Conservation (phyloP, 2,888 invertebrate species). For the Osmoderma eremita region DNA sequence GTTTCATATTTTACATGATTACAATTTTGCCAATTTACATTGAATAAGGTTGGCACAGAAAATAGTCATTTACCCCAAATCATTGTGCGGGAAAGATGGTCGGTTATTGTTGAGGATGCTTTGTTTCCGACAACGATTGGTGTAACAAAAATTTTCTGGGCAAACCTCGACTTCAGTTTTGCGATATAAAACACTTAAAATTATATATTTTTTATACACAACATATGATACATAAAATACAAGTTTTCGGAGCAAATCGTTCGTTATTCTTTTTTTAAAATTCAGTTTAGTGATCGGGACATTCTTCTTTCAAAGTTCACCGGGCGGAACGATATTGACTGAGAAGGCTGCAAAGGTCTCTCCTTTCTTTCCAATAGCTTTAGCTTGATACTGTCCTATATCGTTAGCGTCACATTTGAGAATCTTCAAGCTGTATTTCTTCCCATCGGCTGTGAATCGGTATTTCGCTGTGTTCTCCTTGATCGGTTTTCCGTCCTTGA, state of each 20-base stretch:
- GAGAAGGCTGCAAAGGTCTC: constrained; percentile 88
- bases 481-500: constrained; percentile 91
- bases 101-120: constrained; percentile 50
- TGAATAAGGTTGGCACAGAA: constrained; percentile 7
- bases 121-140: constrained; percentile 41
- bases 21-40: constrained; percentile 18
- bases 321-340: constrained; percentile 76
- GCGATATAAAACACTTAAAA: constrained; percentile 49
- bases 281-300: constrained; percentile 51
- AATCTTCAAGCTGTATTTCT: constrained; percentile 82
- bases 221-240: constrained; percentile 56
- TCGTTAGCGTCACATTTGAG: constrained; percentile 79
- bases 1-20: constrained; percentile 10
- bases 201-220: constrained; percentile 54
- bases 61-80: constrained; percentile 12
- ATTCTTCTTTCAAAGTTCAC: constrained; percentile 63
- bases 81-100: constrained; percentile 4
- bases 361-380: constrained; percentile 86
- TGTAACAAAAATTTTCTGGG: constrained; percentile 4
- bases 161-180: constrained; percentile 13
- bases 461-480: constrained; percentile 82
- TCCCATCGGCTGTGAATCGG: constrained; percentile 84
- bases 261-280: constrained; percentile 53
- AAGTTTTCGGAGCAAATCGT: constrained; percentile 61
- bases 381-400: constrained; percentile 88